Base-by-base conservation (phyloP, 2,113 vertebrate genomes). In the Pedetes capensis region DNA sequence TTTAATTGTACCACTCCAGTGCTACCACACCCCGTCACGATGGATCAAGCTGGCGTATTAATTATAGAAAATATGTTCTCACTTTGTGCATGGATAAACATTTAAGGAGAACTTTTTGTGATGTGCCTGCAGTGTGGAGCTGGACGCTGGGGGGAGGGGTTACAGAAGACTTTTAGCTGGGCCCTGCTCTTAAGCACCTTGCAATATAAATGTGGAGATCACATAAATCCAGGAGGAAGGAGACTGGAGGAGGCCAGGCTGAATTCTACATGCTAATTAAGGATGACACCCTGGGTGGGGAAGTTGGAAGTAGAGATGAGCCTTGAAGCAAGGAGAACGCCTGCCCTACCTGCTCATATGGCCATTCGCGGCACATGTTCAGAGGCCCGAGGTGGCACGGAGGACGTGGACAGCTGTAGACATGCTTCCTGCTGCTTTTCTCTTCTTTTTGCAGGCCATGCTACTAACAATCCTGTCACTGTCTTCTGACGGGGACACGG, bases 61-160 rank as follows among this genome's bases (percentile, higher is more conserved):
- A 91, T 94, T 76, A 68, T 82, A 18, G 29, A 80, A 64, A 34
- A 75, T n/a, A 10, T 47, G 16, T 8, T 47, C 68, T 93, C 74
- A 34, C 55, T 57, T 57, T 20, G 16, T 13, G 37, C 27, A 1
- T 25, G 80, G 49, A 44, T 66, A 63, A 88, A 63, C 83, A 37
- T 86, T 69, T 61, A 53, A 44, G 91, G 83, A 42, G n/a, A 22
- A 20, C 18, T 17, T 80, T 89, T 66, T 59, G 5, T 37, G 57
- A n/a, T 37, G 1, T 34, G 18, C 3, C 20, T 20, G 47, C 47
- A 49, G 68, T 47, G 4, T 27, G 12, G 72, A 63, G 71, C 44
- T 51, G 61, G 71, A 55, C 72, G 14, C n/a, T 7, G 39, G 1
- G 6, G 63, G 39, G 1, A 5, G 63, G 55, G 8, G 4, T 16